Evolutionary conservation across 2,113 vertebrate species (phyloP).

Genomic region (Pelecanus crispus): DNA sequence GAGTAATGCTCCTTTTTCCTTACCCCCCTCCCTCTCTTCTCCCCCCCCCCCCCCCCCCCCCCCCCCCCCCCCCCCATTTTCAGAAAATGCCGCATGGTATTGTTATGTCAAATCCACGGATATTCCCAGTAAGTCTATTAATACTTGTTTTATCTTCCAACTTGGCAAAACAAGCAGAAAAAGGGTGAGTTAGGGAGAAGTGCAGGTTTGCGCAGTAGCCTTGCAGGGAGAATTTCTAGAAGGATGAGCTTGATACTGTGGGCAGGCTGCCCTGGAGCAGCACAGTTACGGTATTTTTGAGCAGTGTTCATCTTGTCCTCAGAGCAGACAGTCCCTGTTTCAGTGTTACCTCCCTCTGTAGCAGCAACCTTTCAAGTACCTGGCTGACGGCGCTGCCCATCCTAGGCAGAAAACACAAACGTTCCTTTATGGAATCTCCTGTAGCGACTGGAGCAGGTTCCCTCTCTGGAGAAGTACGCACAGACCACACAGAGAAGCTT

Average conservation of each 20-base stretch:
- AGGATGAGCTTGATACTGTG: background rate
- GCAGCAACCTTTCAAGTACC: rapidly evolving
- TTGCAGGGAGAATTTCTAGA: background rate
- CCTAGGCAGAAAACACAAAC: background rate
- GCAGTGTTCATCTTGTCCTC: background rate
- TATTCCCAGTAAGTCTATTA: slow-evolving; percentile 38
- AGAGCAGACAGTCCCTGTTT: background rate
- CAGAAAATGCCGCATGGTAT: background rate
- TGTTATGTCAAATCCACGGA: background rate
- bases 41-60: rapidly evolving
- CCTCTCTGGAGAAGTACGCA: too few relatives aligned
- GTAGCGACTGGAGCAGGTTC: too few relatives aligned
- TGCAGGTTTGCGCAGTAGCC: background rate
- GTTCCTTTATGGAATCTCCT: background rate
- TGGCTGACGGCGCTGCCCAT: background rate
- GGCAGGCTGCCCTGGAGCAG: background rate
- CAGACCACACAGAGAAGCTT: too few relatives aligned
- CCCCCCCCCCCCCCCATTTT: rapidly evolving
- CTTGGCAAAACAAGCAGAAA: background rate
- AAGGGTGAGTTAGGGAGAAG: background rate
- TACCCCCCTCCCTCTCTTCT: background rate
- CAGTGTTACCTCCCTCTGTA: background rate
- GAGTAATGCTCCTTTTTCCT: background rate
- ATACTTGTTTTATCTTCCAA: background rate
- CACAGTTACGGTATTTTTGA: background rate